Evolutionary conservation across 2,113 vertebrate genomes (phyloP), one percentile per base, ranked within the genome.

Genomic region (Gallinago jamesoni): DNA sequence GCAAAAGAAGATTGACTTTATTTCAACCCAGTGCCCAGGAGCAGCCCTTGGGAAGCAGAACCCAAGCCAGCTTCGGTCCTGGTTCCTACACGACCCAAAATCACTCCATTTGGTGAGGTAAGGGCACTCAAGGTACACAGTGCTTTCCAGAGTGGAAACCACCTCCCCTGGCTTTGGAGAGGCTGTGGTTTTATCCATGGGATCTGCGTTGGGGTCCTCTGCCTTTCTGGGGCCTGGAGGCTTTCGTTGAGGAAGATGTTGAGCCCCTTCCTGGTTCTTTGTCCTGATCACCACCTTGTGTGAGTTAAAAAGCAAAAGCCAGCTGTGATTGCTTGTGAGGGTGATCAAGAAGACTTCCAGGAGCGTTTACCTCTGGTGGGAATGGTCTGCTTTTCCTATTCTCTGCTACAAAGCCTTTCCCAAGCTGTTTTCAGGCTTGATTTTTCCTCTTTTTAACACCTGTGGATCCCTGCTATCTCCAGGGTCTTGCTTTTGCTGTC

Each of bases 81-180:
- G 8, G 27, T 41, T 66, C 25, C 30, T 1, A 1, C 17, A 37
- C 0, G 0, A 17, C 30, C 9, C 28, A 70, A 27, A 45, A 3
- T 6, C 20, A 20, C 18, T 16, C 5, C 2, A 3, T 60, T 53
- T 0, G 1, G 25, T 76, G 33, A 45, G n/a, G 27, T 50, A n/a
- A 64, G 56, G 4, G 5, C 2, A 1, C 28, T n/a, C 0, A 1
- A 21, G 14, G 35, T 30, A 47, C 16, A 10, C 7, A 3, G 21
- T 17, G 18, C 23, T 78, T 59, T 59, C 57, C 31, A 64, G n/a
- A 27, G 17, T 4, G 5, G 35, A 79, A 79, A 62, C 30, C n/a
- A 53, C 39, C 23, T 23, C 5, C 1, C 7, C 33, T 75, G 47
- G 55, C n/a, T 39, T 48, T 10, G 48, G 25, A 63, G 16, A 39